These are phyloP conservation scores for Caenorhabditis sp. DNA, from an alignment of 2,888 invertebrate species.

Conservation along the genomic window DNA sequence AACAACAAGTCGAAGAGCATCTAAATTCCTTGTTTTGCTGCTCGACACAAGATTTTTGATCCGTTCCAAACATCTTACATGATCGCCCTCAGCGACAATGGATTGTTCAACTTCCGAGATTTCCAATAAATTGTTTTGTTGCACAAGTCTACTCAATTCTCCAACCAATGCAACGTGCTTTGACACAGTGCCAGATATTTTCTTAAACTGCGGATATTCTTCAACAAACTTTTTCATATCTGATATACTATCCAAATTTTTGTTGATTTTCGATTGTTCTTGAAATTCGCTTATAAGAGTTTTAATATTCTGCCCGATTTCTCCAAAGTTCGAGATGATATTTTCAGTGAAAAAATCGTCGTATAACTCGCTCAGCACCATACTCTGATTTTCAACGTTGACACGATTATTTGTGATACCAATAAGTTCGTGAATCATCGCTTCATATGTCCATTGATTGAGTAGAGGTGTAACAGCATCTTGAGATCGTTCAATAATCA, in stretches of 20 bases:
- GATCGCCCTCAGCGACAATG: constrained; percentile 79
- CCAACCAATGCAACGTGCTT: constrained; percentile 97
- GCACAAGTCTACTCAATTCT: constrained; percentile 87
- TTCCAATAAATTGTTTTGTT: constrained; percentile 80
- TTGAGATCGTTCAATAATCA: constrained; percentile 90
- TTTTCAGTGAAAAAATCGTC: constrained; percentile 97
- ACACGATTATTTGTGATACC: constrained; percentile 92
- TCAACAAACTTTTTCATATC: constrained; percentile 94
- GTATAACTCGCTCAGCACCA: constrained; percentile 88
- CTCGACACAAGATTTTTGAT: constrained; percentile 82
- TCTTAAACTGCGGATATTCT: constrained; percentile 94
- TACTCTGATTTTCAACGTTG: constrained; percentile 87
- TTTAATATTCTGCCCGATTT: constrained; percentile 96
- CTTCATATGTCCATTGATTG: constrained; percentile 99
- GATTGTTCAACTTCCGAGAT: constrained; percentile 80
- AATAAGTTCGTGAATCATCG: constrained; percentile 95
- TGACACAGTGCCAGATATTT: constrained; percentile 81
- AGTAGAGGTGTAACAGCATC: constrained; percentile 95
- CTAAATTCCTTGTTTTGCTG: constrained; percentile 74
- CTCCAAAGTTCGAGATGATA: constrained; percentile 94
- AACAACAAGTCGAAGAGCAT: constrained; percentile 87
- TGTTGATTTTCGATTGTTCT: constrained; percentile 87
- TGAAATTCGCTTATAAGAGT: constrained; percentile 97
- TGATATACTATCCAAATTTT: constrained; percentile 87
- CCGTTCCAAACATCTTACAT: constrained; percentile 76